Base-by-base conservation (phyloP, 1,140 invertebrate species). In the Musca domestica region DNA sequence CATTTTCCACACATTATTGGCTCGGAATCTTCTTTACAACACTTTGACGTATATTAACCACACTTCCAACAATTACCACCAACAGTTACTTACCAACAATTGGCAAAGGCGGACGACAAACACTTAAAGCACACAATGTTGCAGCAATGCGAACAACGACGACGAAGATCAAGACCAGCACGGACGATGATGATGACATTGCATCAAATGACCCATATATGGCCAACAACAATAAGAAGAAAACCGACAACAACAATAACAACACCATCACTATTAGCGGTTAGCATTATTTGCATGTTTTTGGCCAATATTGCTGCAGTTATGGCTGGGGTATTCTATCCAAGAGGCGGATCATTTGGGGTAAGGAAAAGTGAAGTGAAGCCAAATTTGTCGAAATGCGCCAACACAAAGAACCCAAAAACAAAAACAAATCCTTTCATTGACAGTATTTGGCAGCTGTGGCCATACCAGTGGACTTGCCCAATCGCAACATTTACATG, bases 381-480 rank as follows among this genome's bases (percentile, higher is more conserved):
- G n/a, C 3, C 17, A 19, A 15, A 19, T 46, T 67, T 61, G 17
- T 12, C 34, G n/a, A 41, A 17, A 30, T 64, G 48, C 52, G 27
- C 17, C 17, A 14, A 34, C 30, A 34, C 23, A 63, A 19, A 9
- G 12, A 41, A 34, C 6, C 19, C 19, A 56, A 30, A 61, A 30
- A 61, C 56, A 20, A 51, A n/a, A 51, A 52, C 17, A 66, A 23
- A 49, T 19, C 46, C 17, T 22, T 41, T 17, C n/a, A 58, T 52
- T 61, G 3, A 12, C 63, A 80, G 78, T 70, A 74, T 12, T 88
- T 91, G 74, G 71, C 91, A 9, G 90, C 91, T 0, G 83, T 91
- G 34, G 89, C 90, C 0, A 84, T 92, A 41, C 91, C 91, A 0
- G 74, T 92, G 30, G 89, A 90, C 72, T 83, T 91, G 22, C 88